Conservation (phyloP, 2,888 invertebrate species). For the Spisula solida region DNA sequence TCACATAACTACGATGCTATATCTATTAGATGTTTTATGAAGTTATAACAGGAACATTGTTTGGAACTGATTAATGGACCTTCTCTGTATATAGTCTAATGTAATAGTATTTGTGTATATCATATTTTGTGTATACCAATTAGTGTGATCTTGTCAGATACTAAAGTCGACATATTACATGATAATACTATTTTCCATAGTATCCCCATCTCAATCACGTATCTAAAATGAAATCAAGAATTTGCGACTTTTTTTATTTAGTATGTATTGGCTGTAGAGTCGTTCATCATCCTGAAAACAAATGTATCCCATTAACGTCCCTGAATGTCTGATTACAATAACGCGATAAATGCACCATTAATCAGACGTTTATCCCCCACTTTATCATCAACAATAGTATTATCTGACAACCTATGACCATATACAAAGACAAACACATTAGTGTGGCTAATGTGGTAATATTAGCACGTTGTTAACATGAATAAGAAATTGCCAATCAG, state of each 20-base stretch:
- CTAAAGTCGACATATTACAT: background rate
- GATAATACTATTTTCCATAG: background rate
- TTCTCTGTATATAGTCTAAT: too few relatives aligned
- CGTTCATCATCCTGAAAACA: background rate
- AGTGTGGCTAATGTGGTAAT: background rate
- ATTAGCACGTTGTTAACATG: background rate
- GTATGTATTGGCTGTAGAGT: background rate
- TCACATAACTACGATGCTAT: too few relatives aligned
- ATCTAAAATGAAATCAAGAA: conserved; percentile 8
- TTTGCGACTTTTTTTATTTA: background rate
- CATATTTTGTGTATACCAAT: too few relatives aligned
- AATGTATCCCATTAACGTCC: background rate
- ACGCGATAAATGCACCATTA: background rate
- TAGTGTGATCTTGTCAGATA: background rate
- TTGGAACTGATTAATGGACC: too few relatives aligned
- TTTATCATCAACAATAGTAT: background rate
- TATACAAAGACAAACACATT: background rate
- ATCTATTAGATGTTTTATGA: too few relatives aligned
- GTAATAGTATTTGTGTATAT: background rate
- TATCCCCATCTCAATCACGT: background rate
- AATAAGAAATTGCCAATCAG: background rate
- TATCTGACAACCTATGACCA: background rate
- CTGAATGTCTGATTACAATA: background rate
- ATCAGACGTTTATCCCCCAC: background rate
- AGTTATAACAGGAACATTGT: too few relatives aligned